Base-by-base conservation (phyloP, 2,797 vertebrate species). In the Margarornis squamiger region DNA sequence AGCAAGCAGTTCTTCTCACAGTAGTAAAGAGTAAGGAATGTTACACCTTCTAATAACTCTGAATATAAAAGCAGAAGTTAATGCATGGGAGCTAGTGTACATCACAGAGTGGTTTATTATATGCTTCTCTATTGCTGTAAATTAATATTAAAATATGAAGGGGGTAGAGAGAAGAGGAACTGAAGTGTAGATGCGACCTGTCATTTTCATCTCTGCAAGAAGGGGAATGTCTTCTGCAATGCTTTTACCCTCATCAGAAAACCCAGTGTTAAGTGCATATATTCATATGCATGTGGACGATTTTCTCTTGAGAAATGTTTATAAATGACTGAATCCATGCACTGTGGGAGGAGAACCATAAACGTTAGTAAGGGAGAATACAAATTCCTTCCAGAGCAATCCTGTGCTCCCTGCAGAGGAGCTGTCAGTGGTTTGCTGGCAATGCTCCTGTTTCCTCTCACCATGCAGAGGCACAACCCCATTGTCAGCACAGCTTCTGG, bases 191-290 rank as follows among this genome's bases (percentile, higher is more conserved):
- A 70, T 80, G 48, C 43, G 80, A 58, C 51, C 51, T 92, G 68
- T 94, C 72, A 72, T 95, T 97, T 96, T 87, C 65, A 75, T 67
- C 79, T 94, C 57, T 71, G 57, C 46, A 93, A 66, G 66, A 82
- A 61, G 23, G 58, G 22, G 59, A 48, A 84, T 78, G 68, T 68
- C n/a, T 58, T 73, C 79, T 48, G 24, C 65, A 59, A 34, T 51
- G 46, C n/a, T 90, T 84, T 83, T 36, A 72, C 12, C 4, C 30
- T 75, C 32, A 41, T 45, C 81, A 90, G 57, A 61, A 92, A 88
- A 29, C n/a, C 58, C 2, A 38, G 7, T 45, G 55, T 66, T 29
- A 84, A 84, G 43, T 58, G 30, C 36, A 55, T 66, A 19, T 45
- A 58, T 63, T 71, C 36, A n/a, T 46, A 19, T 34, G 7, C 5